phyloP scores from a whole-genome alignment of 2,888 invertebrate species.

The Psylliodes chrysocephalus region DNA sequence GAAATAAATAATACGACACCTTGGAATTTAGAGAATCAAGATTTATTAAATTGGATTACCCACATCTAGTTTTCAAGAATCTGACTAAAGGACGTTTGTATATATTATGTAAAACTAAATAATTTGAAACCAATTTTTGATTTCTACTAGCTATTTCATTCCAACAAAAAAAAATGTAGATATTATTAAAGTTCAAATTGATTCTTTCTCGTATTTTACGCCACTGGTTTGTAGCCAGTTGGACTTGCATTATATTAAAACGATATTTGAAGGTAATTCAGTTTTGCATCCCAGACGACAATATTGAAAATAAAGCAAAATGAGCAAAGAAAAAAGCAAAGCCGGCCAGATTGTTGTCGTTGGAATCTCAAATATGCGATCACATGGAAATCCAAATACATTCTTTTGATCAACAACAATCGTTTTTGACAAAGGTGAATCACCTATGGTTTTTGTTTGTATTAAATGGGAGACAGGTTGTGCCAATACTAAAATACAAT shows the following conservation, averaged over 20 bases:
- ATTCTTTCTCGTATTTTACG: neutral
- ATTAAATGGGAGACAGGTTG: too few relatives aligned
- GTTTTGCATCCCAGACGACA: slow-evolving; percentile 11
- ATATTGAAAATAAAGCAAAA: slow-evolving; percentile 13
- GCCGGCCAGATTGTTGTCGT: slow-evolving; percentile 5
- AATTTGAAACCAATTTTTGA: too few relatives aligned
- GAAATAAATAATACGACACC: too few relatives aligned
- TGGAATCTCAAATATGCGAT: slow-evolving; percentile 8
- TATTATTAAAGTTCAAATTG: too few relatives aligned
- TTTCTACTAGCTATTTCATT: too few relatives aligned
- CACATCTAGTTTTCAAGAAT: too few relatives aligned
- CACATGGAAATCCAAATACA: slow-evolving; percentile 1
- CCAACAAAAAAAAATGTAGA: too few relatives aligned
- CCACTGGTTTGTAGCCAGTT: slow-evolving; percentile 6
- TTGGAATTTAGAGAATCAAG: too few relatives aligned
- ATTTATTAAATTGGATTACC: too few relatives aligned
- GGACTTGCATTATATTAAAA: slow-evolving; percentile 9
- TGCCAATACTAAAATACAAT: too few relatives aligned
- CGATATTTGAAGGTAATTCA: slow-evolving; percentile 14
- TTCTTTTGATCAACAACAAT: neutral
- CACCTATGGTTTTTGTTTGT: neutral
- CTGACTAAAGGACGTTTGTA: too few relatives aligned
- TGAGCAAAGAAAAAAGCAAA: neutral
- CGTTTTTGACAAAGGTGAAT: neutral
- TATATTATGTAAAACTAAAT: too few relatives aligned